Evolutionary conservation across 2,888 invertebrate genomes (phyloP), one percentile per base, ranked within the genome.

Genomic region (Stratiomys singularior): DNA sequence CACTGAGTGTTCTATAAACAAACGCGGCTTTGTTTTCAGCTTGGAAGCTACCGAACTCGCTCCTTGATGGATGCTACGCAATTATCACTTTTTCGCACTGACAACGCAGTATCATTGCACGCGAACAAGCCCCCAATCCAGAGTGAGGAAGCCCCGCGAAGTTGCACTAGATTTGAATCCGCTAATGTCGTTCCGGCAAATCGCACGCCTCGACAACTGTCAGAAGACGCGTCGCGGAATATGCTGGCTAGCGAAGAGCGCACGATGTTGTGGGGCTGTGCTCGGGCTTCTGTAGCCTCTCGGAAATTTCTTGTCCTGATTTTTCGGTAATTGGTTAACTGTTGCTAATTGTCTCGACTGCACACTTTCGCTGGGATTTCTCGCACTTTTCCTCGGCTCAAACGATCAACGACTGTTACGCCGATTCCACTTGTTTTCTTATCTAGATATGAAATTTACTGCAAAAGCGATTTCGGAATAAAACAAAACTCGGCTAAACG

Each of bases 401-500:
- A 47, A 69, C 44, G n/a, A 30, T 30, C 56, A 37, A 3, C 37
- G 52, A 23, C 30, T 23, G n/a, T 47, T 77, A 47, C 15, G 44
- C 30, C 27, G 23, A 56, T 47, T 47, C 64, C 52, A 72, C 30
- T 63, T 47, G 27, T 66, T 9, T 37, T 28, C 44, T 11, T 47
- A 64, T 52, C 15, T 56, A 56, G 28, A 28, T 28, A 47, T 44
- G 47, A 52, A 56, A 72, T 56, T 52, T 15, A 28, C 71, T 56
- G 25, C 28, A 15, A 25, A 21, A 18, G 9, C 58, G 28, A 7
- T 30, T 25, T 27, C 21, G n/a, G 3, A 47, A 23, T 28, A 74
- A 69, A 69, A 69, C 69, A 69, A 69, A 69, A 69, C 69, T 69
- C 47, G 25, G 47, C 46, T 23, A 37, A 23, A 44, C 25, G 47